phyloP scores from a whole-genome alignment of 1,140 invertebrate species.

The Periplaneta americana region DNA sequence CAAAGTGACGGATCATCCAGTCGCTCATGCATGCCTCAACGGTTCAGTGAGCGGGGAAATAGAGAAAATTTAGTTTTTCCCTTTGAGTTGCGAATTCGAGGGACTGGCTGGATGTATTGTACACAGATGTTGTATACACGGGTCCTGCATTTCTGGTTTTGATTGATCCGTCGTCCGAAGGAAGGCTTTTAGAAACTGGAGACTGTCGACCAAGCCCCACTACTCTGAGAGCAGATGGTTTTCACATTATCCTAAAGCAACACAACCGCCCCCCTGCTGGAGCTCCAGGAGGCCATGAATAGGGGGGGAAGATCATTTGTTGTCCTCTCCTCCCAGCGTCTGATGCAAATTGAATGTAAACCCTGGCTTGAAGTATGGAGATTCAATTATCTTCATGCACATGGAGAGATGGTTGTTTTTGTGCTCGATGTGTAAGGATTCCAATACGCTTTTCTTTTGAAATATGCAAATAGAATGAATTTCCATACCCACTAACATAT shows the following conservation, averaged over 20 bases:
- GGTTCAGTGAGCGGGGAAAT: neutral
- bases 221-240: neutral
- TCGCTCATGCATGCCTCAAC: neutral
- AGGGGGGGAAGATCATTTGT: neutral
- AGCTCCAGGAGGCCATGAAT: neutral
- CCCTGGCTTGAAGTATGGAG: neutral
- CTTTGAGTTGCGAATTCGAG: neutral
- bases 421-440: neutral
- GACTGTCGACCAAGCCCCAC: neutral
- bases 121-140: neutral
- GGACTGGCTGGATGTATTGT: neutral
- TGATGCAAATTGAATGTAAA: neutral
- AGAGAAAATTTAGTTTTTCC: neutral
- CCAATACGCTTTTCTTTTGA: neutral
- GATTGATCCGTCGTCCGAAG: neutral
- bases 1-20: neutral
- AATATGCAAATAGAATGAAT: neutral
- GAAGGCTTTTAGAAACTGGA: neutral
- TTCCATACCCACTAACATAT: neutral
- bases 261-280: neutral
- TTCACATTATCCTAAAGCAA: neutral
- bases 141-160: neutral
- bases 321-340: no score
- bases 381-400: neutral
- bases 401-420: neutral